Percentiles rank a stretch among this genome's conserved stretches.
These are phyloP conservation scores for Sphecodes monilicornis DNA, from an alignment of 2,888 invertebrate genomes.

Conservation along the genomic window DNA sequence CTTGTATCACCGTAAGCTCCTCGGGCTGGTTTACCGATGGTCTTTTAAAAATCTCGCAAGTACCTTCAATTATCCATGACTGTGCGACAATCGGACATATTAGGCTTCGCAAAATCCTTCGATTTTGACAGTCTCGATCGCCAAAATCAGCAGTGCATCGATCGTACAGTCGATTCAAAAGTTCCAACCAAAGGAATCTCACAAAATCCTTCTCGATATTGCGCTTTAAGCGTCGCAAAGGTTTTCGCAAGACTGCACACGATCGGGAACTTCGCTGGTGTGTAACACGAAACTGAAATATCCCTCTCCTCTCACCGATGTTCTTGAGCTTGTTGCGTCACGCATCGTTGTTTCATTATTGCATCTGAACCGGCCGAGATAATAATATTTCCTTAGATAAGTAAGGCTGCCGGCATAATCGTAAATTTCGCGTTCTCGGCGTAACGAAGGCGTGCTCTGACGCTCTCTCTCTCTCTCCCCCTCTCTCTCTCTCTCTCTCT, in stretches of 20 bases:
- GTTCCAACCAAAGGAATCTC: too few species aligned
- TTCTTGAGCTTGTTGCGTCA: neutral
- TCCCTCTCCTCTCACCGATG: neutral
- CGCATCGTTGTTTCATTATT: neutral
- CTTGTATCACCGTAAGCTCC: too few species aligned
- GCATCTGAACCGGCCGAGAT: neutral
- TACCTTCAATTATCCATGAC: too few species aligned
- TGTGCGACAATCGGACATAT: too few species aligned
- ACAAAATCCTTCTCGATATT: neutral
- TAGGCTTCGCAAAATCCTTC: too few species aligned
- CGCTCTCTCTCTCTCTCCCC: neutral
- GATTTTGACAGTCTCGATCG: too few species aligned
- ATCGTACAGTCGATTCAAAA: too few species aligned
- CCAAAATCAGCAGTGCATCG: too few species aligned
- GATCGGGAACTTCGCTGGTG: neutral
- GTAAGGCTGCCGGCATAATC: conserved; percentile 4
- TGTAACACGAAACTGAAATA: neutral
- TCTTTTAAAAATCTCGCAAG: too few species aligned
- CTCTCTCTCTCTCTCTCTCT: neutral
- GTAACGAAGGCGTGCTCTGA: neutral
- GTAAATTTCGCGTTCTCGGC: conserved; percentile 25
- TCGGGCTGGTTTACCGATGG: too few species aligned
- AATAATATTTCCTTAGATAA: conserved; percentile 33
- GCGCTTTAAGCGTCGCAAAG: neutral
- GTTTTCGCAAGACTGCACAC: neutral